Conservation (phyloP, 2,113 vertebrate species). For the Cyprinodon variegatus region DNA sequence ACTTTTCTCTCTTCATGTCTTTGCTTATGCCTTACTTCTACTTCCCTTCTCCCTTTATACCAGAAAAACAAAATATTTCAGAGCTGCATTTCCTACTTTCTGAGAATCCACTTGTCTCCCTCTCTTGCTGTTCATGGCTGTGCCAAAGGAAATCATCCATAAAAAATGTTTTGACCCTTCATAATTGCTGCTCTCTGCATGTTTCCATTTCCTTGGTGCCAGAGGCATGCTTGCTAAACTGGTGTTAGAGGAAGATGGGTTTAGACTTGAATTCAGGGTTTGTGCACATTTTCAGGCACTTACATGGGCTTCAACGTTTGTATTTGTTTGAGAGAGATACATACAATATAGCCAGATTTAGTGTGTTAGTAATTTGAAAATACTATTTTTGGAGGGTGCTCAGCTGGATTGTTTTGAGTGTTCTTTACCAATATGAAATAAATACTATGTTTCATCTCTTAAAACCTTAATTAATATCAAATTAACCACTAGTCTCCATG, state of each 20-base stretch:
- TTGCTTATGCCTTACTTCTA: conserved; percentile 15
- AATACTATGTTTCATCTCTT: neutral
- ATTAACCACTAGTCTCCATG: neutral
- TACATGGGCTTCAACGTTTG: neutral
- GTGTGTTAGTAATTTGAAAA: neutral
- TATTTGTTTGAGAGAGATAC: conserved; percentile 3
- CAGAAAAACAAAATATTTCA: conserved; percentile 13
- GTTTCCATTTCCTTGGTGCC: conserved; percentile 49
- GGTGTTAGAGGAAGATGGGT: conserved; percentile 30
- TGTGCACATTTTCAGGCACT: conserved; percentile 23
- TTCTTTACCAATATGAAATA: neutral
- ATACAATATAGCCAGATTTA: neutral
- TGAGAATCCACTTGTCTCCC: conserved; percentile 26
- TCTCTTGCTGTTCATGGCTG: conserved; percentile 37
- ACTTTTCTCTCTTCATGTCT: conserved; percentile 23
- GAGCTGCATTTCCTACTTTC: conserved; percentile 6
- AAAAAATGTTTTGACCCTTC: conserved; percentile 74
- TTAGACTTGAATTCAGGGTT: conserved; percentile 21
- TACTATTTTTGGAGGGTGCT: neutral
- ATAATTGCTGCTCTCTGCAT: conserved; percentile 69
- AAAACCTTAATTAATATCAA: neutral
- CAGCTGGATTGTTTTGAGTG: neutral
- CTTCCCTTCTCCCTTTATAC: conserved; percentile 17
- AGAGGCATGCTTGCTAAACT: conserved; percentile 36
- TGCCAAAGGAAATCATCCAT: conserved; percentile 72